Conservation (phyloP, 2,113 vertebrate species). For the Anguilla japonica region DNA sequence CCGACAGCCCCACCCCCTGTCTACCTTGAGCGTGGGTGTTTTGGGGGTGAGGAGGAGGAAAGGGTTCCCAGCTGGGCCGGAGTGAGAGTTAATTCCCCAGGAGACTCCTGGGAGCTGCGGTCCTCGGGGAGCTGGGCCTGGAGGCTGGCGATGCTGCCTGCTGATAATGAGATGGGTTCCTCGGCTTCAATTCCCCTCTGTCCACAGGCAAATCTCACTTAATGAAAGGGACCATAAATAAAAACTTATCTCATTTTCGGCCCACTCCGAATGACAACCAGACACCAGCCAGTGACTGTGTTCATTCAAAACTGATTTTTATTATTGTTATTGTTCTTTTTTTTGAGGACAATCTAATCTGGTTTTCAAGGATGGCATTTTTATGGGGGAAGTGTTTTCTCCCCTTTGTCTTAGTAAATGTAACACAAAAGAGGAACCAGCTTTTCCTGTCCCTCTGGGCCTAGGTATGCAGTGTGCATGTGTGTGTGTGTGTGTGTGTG, state of each 20-base stretch:
- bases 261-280: conserved; percentile 65
- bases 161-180: conserved; percentile 69
- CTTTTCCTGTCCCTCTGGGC: not conserved
- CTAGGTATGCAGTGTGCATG: not conserved
- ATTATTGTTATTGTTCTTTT: conserved; percentile 37
- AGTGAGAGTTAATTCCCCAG: conserved; percentile 59
- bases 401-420: not conserved
- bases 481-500: not conserved
- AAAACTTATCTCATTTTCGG: conserved; percentile 69
- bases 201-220: conserved; percentile 66
- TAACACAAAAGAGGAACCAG: not conserved
- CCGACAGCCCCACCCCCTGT: not conserved
- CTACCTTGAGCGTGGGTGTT: not conserved
- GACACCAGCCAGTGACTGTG: conserved; percentile 52
- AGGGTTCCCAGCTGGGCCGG: conserved; percentile 46
- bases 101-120: conserved; percentile 51
- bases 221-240: conserved; percentile 70
- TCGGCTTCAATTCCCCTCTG: conserved; percentile 67
- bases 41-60: conserved; percentile 27
- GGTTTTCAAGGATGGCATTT: conserved; percentile 41
- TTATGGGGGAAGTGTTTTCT: conserved; percentile 18
- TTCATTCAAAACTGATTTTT: conserved; percentile 56
- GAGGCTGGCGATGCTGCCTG: conserved; percentile 66
- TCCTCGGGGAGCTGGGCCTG: conserved; percentile 55
- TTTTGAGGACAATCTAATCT: conserved; percentile 49